Evolutionary conservation across 2,113 vertebrate species (phyloP), one percentile per base, ranked within the genome.

Genomic region (Gopherus flavomarginatus): DNA sequence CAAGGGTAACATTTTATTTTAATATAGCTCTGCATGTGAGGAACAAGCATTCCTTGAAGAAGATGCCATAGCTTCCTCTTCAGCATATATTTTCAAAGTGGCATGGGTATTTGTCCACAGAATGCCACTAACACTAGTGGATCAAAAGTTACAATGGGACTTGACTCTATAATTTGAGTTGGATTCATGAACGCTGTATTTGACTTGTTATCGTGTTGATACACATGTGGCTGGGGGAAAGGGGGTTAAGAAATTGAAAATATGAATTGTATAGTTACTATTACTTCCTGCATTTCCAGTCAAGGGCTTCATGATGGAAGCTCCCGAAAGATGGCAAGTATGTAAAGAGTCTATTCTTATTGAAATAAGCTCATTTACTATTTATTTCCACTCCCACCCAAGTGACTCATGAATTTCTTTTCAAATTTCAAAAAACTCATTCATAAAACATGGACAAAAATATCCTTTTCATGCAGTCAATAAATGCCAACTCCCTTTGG

Each of bases 81-180:
- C 47, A 89, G 44, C 19, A 13, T 83, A 5, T 83, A 49, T 91
- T 95, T 96, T 93, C 75, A 35, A 89, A 90, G 38, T 57, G 17
- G 4, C 16, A 47, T 29, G 38, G 84, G 12, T 47, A 21, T 86
- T 86, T 90, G 91, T 12, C 83, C 54, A 79, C 69, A 31, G 35
- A 56, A 5, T 90, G 85, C 54, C 81, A 31, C 85, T 50, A 75
- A 89, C 1, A 78, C 6, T 35, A 57, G 24, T 53, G 77, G 89
- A 27, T 4, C 0, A 1, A 53, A 88, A 50, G 17, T 88, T 93
- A 80, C 35, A 95, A 49, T 54, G 54, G 1, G 31, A 42, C 38
- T 69, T 59, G 5, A 62, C 44, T 86, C 44, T 57, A 83, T 65
- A 83, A 5, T 92, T 92, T 95, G 81, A 8, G 38, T 75, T 85